Base-by-base conservation (phyloP, 2,113 vertebrate genomes). In the Myodes glareolus region DNA sequence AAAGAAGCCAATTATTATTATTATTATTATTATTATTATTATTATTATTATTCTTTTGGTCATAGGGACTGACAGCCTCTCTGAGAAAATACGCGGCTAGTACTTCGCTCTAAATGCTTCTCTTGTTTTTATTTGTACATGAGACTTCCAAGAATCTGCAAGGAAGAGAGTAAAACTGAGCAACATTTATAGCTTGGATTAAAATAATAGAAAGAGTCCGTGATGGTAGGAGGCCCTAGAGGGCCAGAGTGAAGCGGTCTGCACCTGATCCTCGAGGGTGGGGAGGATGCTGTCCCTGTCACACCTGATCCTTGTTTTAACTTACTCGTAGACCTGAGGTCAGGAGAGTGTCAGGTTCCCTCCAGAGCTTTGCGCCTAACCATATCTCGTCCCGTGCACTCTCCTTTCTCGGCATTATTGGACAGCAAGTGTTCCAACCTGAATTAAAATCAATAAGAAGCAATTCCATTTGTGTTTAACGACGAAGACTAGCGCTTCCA, bases 401-500 rank as follows among this genome's bases (percentile, higher is more conserved):
- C 89, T 98, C 97, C 96, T 98, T 96, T 98, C 97, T 97, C 92
- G 96, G 97, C 95, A 80, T 98, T 98, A 98, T 97, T 97, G 91
- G 97, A 98, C 95, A 97, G 97, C 97, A 97, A 97, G 96, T 97
- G 94, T 98, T 98, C 98, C 97, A 97, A 89, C 95, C 92, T 98
- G 98, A 98, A 98, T 98, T 98, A 98, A 98, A 98, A 99, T 98
- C 98, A 98, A 98, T 99, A 98, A 96, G 97, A 98, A 97, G 97
- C 98, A 98, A 98, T 99, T 98, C 98, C 65, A 94, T 98, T 98
- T 98, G 98, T 98, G 98, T 98, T 98, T 98, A 98, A 98, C 98
- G 98, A 97, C 25, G 76, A 86, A 97, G 97, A 94, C 88, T 94
- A 81, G 87, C 23, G 84, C 97, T 97, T 96, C 96, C 72, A 92